Base-by-base conservation (phyloP, 1,140 invertebrate species). In the Cyclina sinensis region DNA sequence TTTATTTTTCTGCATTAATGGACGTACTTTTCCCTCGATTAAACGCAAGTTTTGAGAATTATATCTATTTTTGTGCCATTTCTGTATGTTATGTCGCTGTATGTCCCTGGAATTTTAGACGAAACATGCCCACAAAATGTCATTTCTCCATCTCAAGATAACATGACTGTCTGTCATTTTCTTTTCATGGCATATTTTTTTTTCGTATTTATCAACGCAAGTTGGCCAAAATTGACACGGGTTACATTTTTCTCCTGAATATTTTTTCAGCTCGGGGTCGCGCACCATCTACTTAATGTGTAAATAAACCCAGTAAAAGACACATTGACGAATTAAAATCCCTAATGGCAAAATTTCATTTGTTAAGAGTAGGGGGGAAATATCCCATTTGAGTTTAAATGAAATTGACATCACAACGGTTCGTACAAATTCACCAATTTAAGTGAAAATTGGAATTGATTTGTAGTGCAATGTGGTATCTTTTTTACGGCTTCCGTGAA, bases 271-370 rank as follows among this genome's bases (percentile, higher is more conserved):
- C 43, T 46, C 51, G 27, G 70, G 51, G 73, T 78, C 73, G 57
- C 35, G 27, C 70, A 37, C 62, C 73, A 62, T 78, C 68, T 73
- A 27, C 43, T 73, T 39, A 86, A 86, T 86, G 84, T 78, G 70
- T 65, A 78, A 86, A 86, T 86, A 78, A 76, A 59, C 73, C 73
- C 68, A 0, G 37, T 54, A 57, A 62, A 59, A 76, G 68, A 76
- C 70, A 62, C 37, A 59, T 78, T 43, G 54, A 32, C 32, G 70
- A 78, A 86, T 86, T 57, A 86, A 62, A 86, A 46, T 86, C 73
- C 70, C 84, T 65, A 65, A 86, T 76, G 84, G 70, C 73, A 59
- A 65, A 86, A 86, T 86, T 78, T 78, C 70, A 86, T 86, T 86
- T 86, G 84, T 86, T 86, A 86, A 86, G 74, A 86, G 43, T 27